These are phyloP conservation scores for Platygyra sinensis DNA, from an alignment of 64 coral and sea anemone species.

Conservation along the genomic window DNA sequence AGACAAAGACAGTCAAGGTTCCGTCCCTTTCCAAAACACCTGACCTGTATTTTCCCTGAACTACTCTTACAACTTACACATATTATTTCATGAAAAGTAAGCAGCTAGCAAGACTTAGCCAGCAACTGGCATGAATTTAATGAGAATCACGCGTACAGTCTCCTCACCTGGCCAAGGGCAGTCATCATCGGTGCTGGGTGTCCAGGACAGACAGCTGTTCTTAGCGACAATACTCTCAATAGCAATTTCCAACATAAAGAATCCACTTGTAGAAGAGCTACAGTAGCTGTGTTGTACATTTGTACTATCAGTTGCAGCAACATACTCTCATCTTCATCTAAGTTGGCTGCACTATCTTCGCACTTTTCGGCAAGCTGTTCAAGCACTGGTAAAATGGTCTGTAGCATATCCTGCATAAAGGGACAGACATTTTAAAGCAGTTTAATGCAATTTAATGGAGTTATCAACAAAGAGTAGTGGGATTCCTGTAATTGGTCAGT, in stretches of 20 bases:
- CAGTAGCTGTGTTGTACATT: conserved; percentile 61
- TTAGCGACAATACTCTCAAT: conserved; percentile 11
- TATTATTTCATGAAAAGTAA: no score
- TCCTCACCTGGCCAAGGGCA: conserved; percentile 19
- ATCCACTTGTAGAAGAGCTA: conserved; percentile 37
- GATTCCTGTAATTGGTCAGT: no score
- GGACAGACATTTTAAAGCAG: neutral
- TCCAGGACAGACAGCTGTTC: conserved; percentile 47
- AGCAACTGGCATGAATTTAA: no score
- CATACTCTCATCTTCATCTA: conserved; percentile 70
- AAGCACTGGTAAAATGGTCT: conserved; percentile 17
- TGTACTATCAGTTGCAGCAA: conserved; percentile 47
- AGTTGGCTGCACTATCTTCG: neutral
- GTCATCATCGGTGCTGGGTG: conserved; percentile 33
- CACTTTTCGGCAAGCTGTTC: conserved; percentile 17
- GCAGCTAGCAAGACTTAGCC: no score
- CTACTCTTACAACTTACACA: no score
- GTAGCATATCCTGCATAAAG: conserved; percentile 22
- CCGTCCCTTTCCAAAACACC: no score
- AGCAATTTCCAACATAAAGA: conserved; percentile 40
- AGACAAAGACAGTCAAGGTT: no score
- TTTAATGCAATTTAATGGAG: no score
- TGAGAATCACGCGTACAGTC: neutral
- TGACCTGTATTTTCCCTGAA: no score
- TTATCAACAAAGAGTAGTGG: no score